Base-by-base conservation (phyloP, 2,113 vertebrate genomes). In the Larimichthys crocea region DNA sequence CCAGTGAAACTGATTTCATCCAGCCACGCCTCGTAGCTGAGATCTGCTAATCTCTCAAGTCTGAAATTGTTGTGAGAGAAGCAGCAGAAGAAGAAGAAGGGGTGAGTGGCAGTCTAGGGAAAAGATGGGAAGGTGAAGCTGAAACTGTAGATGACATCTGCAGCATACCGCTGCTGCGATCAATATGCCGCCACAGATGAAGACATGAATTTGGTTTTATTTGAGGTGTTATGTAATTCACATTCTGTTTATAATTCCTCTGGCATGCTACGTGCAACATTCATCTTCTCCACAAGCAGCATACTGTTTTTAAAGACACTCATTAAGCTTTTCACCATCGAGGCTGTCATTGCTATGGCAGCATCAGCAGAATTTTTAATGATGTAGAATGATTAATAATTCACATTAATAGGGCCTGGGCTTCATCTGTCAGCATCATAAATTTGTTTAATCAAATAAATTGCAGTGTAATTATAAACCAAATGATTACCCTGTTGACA, bases 351-450 rank as follows among this genome's bases (percentile, higher is more conserved):
- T 59, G 76, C 46, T 68, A 26, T 75, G 71, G 85, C 75, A 66
- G 53, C 88, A 57, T 83, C 82, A 82, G 76, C 72, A 74, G 85
- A 83, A 71, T 90, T 62, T 84, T 20, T 83, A 86, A 82, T 85
- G 70, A 78, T 73, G 61, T 24, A 20, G 52, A 76, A 57, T 75
- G 46, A 88, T 91, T 74, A 89, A 91, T 92, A 76, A 89, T 91
- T 91, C 57, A 89, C 66, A 89, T 62, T 69, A 80, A 76, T 83
- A 35, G 64, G 65, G 62, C 67, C 61, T 7, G 60, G 74, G 69
- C 50, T 74, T 90, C 46, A 76, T 80, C 70, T 80, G 69, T 49
- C 62, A 50, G 56, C 74, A 53, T 78, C 60, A 68, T 61, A 66
- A 22, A 74, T 83, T n/a, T 72, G 26, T 88, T 80, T 74, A 72